Conservation (phyloP, 2,113 vertebrate genomes). For the Prinia subflava region DNA sequence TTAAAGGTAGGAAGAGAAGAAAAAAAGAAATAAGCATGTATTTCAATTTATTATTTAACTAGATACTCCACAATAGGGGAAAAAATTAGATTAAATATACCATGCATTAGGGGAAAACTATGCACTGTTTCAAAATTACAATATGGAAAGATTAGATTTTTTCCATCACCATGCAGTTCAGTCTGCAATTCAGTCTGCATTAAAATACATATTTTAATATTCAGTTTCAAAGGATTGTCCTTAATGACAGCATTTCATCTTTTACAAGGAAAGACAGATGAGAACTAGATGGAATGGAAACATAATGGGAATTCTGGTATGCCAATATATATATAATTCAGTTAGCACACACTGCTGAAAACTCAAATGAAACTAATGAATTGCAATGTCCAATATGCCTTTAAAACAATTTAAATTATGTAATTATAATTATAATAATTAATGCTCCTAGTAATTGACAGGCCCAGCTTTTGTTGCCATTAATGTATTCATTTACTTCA, state of each 20-base stretch:
- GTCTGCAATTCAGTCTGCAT: background rate
- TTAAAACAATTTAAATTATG: slow-evolving; percentile 58
- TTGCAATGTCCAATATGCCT: slow-evolving; percentile 49
- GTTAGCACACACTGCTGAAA: slow-evolving; percentile 49
- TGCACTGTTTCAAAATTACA: background rate
- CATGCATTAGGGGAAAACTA: background rate
- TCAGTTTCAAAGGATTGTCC: background rate
- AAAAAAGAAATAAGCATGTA: background rate
- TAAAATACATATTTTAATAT: background rate
- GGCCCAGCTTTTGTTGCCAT: slow-evolving; percentile 11
- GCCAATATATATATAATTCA: background rate
- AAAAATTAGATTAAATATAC: background rate
- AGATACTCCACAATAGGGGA: background rate
- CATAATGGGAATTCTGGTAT: background rate
- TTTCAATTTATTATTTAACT: background rate
- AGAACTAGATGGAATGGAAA: background rate
- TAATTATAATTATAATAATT: slow-evolving; percentile 62
- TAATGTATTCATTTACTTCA: slow-evolving; percentile 20
- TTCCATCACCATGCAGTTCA: background rate
- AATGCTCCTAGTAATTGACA: slow-evolving; percentile 59
- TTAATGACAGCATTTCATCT: background rate
- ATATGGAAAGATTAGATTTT: background rate
- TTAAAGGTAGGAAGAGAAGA: background rate
- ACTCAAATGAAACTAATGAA: slow-evolving; percentile 59
- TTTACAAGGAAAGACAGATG: slow-evolving; percentile 12